phyloP scores from a whole-genome alignment of 2,888 invertebrate species.

The Taenaris catops region DNA sequence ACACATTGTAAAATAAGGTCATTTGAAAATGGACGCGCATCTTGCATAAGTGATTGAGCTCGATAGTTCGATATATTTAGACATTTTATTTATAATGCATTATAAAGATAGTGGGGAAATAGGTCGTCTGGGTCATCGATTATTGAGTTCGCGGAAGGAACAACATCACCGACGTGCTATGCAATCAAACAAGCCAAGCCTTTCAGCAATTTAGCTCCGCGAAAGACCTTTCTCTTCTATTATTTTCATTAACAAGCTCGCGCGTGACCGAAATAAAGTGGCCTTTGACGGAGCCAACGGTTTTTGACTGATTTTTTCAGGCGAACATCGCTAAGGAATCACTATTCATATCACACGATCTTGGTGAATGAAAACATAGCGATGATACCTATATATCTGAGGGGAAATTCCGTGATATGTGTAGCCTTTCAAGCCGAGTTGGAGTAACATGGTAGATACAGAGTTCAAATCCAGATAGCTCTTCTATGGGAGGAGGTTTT shows the following conservation, averaged over 20 bases:
- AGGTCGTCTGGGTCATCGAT: constrained; percentile 9
- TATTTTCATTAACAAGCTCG: constrained; percentile 62
- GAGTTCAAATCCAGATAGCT: no score
- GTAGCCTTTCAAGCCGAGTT: no score
- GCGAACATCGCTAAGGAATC: constrained; percentile 39
- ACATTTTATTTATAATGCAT: constrained; percentile 9
- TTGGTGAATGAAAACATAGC: no score
- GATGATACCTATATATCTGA: no score
- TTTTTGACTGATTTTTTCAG: constrained; percentile 35
- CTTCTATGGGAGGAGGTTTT: no score
- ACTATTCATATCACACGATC: no score
- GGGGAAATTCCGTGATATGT: no score
- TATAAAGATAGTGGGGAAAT: constrained; percentile 1
- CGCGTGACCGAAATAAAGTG: constrained; percentile 65
- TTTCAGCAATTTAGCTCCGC: constrained; percentile 39
- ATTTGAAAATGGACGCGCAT: no score
- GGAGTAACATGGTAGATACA: no score
- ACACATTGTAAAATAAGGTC: no score
- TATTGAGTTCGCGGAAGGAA: constrained; percentile 2
- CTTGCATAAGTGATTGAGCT: constrained; percentile 1
- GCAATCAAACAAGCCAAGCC: no score
- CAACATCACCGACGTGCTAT: no score
- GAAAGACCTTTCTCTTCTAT: constrained; percentile 50
- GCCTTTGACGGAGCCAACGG: constrained; percentile 39
- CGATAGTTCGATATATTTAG: constrained; percentile 2